These are phyloP conservation scores for Muschampia plurimacula DNA, from an alignment of 2,888 invertebrate species.

Conservation along the genomic window DNA sequence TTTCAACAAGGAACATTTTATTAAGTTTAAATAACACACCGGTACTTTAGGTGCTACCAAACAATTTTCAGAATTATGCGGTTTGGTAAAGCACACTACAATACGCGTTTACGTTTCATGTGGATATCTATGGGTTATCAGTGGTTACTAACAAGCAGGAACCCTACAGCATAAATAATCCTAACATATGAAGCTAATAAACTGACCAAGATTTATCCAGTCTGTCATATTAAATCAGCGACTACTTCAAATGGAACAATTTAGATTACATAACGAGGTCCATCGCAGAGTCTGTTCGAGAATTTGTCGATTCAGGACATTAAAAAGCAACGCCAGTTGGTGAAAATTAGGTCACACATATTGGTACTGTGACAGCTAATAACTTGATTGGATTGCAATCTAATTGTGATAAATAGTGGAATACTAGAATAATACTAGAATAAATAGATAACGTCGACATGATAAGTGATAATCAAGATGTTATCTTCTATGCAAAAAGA, in stretches of 20 bases:
- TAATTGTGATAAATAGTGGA: neutral
- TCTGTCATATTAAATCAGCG: too few relatives aligned
- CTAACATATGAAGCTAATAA: neutral
- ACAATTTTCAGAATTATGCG: neutral
- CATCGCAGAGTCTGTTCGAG: neutral
- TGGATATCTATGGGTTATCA: neutral
- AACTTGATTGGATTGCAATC: neutral
- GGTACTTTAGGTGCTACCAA: too few relatives aligned
- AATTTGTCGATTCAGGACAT: slow-evolving; percentile 3
- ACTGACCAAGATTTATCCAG: neutral
- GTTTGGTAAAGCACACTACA: neutral
- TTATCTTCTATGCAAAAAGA: too few relatives aligned
- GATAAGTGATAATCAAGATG: too few relatives aligned
- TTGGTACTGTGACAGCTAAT: neutral
- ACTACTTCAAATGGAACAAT: slow-evolving; percentile 1
- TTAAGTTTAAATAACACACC: too few relatives aligned
- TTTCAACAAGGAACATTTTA: too few relatives aligned
- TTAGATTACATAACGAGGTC: slow-evolving; percentile 9
- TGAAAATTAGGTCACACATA: slow-evolving; percentile 13
- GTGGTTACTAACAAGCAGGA: too few relatives aligned
- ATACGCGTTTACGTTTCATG: too few relatives aligned
- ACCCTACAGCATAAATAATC: neutral
- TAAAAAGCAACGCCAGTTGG: slow-evolving; percentile 12
- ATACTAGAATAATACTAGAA: too few relatives aligned
- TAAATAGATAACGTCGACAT: too few relatives aligned